Evolutionary conservation across 2,797 vertebrate species (phyloP), one percentile per base, ranked within the genome.

Genomic region (Hozukius guyotensis): DNA sequence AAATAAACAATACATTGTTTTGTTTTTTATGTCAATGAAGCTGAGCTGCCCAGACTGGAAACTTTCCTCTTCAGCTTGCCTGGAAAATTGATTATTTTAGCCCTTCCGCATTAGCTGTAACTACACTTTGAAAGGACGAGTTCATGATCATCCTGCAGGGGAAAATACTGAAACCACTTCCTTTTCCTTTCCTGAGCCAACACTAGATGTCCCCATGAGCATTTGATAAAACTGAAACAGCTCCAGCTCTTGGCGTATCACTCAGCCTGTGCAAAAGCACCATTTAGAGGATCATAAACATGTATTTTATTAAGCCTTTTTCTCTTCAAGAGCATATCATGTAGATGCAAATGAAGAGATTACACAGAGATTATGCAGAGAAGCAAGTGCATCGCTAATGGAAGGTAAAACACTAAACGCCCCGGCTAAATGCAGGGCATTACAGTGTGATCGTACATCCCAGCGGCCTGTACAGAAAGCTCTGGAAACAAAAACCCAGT

Each of bases 191-290:
- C 61, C 42, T 65, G 36, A 64, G 32, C 61, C 67, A 70, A 89
- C 95, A 94, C 94, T 93, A 94, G 94, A 93, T 94, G 94, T 92
- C 94, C 88, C 83, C 83, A 87, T 87, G 83, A 88, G 72, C 75
- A 88, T 86, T 92, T 81, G 20, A n/a, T 73, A 89, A 65, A 88
- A 87, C 31, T 20, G 3, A 53, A 56, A 29, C 34, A 57, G 13
- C 38, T 55, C 18, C 4, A 20, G 71, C 52, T 67, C 13, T 32
- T n/a, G 6, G 29, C 5, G 0, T 69, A 63, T 78, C 31, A 13
- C 36, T 74, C 62, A 11, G 27, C 29, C 38, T 36, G 16, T 74
- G 64, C 36, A 32, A 32, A 55, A 38, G 24, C 64, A 25, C 34
- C 24, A 36, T 67, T 66, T 25, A 56, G 49, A 78, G 46, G 5